Conservation (phyloP, 2,113 vertebrate genomes). For the Tragelaphus imberbis region DNA sequence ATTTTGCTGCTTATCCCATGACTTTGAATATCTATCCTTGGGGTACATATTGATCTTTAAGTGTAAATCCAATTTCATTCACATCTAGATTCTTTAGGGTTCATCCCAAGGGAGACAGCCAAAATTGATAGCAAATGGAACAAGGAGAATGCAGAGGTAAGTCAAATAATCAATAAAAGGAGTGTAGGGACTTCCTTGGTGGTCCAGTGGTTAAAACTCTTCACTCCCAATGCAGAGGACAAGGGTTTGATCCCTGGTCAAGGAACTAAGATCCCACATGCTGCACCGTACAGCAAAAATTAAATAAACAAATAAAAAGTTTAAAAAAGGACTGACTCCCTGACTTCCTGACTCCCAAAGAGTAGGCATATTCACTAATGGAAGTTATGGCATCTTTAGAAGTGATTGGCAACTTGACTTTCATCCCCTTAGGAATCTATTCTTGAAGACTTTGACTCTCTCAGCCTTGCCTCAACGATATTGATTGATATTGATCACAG, state of each 20-base stretch:
- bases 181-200: neutral
- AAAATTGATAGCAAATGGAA: neutral
- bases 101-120: neutral
- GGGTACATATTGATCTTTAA: neutral
- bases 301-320: neutral
- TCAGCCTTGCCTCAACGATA: neutral
- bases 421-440: neutral
- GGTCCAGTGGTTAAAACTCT: neutral
- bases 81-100: neutral
- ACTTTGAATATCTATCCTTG: neutral
- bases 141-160: neutral
- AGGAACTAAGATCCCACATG: neutral
- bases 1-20: neutral
- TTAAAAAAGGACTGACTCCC: neutral
- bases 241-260: rapidly evolving
- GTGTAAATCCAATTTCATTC: neutral
- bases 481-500: neutral
- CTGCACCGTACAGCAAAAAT: neutral
- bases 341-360: neutral
- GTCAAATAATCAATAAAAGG: neutral
- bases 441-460: neutral
- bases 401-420: neutral
- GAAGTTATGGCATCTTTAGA: neutral
- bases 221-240: neutral
- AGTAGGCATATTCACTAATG: neutral